Conservation (phyloP, 2,888 invertebrate species). For the Patella caerulea region DNA sequence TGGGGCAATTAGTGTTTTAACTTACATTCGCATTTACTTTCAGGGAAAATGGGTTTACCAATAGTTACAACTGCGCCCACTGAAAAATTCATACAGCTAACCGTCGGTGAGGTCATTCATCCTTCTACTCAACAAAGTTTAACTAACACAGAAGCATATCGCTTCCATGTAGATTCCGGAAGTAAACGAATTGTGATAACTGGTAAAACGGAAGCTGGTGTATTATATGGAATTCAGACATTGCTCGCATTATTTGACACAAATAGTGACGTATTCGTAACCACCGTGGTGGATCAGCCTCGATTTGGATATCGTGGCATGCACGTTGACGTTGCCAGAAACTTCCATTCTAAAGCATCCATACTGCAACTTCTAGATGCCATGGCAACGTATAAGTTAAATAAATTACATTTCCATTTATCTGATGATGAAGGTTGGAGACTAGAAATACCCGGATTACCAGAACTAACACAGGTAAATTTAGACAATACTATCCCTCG, state of each 20-base stretch:
- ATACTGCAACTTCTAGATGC: slow-evolving; percentile 54
- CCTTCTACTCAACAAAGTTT: neutral
- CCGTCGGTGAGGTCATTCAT: neutral
- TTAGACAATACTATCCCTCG: neutral
- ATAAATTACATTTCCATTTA: slow-evolving; percentile 67
- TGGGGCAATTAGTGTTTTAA: no score
- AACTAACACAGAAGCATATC: slow-evolving; percentile 29
- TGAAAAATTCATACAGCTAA: neutral
- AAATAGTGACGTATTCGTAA: neutral
- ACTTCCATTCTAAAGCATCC: slow-evolving; percentile 57
- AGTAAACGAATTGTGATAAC: slow-evolving; percentile 30
- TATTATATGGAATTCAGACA: slow-evolving; percentile 36
- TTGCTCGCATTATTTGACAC: slow-evolving; percentile 8
- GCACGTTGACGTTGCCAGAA: slow-evolving; percentile 54
- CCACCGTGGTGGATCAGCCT: slow-evolving; percentile 33
- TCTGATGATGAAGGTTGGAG: slow-evolving; percentile 70
- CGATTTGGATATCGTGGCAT: slow-evolving; percentile 54
- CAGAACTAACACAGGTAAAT: slow-evolving; percentile 64
- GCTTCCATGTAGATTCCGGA: slow-evolving; percentile 26
- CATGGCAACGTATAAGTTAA: slow-evolving; percentile 68
- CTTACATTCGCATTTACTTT: neutral
- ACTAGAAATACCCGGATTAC: slow-evolving; percentile 63
- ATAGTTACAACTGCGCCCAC: neutral
- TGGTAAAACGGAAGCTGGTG: slow-evolving; percentile 35
- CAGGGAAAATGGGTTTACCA: neutral